phyloP scores from a whole-genome alignment of 2,888 invertebrate genomes.

The Hetaerina titia region DNA sequence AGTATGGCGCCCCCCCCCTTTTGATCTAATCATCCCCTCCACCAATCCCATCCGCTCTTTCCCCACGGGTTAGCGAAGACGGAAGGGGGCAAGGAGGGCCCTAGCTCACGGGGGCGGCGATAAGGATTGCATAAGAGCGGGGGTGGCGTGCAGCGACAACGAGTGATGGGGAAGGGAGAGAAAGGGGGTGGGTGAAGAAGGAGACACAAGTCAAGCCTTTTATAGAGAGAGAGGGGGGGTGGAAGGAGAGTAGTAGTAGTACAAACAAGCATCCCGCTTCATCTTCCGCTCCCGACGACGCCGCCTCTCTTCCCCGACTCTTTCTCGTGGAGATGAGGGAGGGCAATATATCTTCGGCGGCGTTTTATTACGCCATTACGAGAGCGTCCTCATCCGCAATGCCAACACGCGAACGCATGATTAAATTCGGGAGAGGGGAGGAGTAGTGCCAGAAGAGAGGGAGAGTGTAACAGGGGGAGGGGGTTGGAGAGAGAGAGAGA shows the following conservation, averaged over 20 bases:
- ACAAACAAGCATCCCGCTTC: constrained; percentile 2
- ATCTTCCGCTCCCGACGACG: background rate
- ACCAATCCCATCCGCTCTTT: too few species aligned
- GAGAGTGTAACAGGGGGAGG: background rate
- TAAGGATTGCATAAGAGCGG: constrained; percentile 45
- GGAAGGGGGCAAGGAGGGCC: background rate
- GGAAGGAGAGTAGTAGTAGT: background rate
- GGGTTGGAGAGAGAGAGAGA: background rate
- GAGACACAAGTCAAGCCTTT: constrained; percentile 38
- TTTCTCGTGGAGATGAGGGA: background rate
- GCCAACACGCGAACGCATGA: constrained; percentile 58
- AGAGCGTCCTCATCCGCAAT: constrained; percentile 37
- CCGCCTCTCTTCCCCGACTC: background rate
- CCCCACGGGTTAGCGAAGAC: too few species aligned
- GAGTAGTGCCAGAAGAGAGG: background rate
- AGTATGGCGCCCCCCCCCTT: too few species aligned
- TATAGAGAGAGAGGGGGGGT: background rate
- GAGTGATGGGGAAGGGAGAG: background rate
- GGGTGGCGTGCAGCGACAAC: background rate
- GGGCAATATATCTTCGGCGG: constrained; percentile 57
- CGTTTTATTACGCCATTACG: constrained; percentile 58
- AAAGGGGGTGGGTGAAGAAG: background rate
- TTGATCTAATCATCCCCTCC: too few species aligned
- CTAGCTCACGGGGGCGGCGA: background rate
- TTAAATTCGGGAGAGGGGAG: constrained; percentile 33